phyloP scores from a whole-genome alignment of 2,797 vertebrate genomes.

The Hylomyscus alleni region DNA sequence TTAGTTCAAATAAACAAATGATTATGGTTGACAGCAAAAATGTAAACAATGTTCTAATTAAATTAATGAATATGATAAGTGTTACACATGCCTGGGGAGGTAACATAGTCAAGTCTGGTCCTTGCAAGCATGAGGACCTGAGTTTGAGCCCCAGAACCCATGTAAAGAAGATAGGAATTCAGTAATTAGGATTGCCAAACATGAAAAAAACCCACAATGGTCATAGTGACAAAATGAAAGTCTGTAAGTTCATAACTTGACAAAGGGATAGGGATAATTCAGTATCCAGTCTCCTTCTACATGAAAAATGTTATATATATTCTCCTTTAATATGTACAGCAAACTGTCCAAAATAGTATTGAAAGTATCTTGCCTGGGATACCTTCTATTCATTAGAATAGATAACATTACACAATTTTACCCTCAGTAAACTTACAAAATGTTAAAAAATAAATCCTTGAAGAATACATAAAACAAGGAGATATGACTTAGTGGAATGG shows the following conservation, averaged over 20 bases:
- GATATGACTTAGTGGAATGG: not conserved
- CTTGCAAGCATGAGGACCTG: not conserved
- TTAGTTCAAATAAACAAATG: slow-evolving; percentile 77
- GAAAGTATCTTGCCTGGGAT: not conserved
- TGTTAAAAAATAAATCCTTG: not conserved
- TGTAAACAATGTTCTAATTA: slow-evolving; percentile 76
- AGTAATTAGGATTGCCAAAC: slow-evolving; percentile 28
- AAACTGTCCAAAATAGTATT: not conserved
- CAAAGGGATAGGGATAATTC: not conserved
- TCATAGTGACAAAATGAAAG: not conserved
- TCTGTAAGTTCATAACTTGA: not conserved
- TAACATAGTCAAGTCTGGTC: not conserved
- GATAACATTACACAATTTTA: not conserved
- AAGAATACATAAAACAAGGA: not conserved
- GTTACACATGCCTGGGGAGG: not conserved
- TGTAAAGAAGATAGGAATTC: not conserved
- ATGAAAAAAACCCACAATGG: not conserved
- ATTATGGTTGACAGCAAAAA: slow-evolving; percentile 70
- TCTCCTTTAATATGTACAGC: not conserved
- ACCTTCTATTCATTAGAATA: not conserved
- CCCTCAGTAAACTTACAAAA: not conserved
- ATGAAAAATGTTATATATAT: too few relatives aligned
- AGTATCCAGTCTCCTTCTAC: not conserved
- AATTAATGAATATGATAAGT: slow-evolving; percentile 72
- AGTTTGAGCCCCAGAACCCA: not conserved